These are phyloP conservation scores for Parazoanthus atlanticus DNA, from an alignment of 92 coral and sea anemone genomes.

Conservation along the genomic window DNA sequence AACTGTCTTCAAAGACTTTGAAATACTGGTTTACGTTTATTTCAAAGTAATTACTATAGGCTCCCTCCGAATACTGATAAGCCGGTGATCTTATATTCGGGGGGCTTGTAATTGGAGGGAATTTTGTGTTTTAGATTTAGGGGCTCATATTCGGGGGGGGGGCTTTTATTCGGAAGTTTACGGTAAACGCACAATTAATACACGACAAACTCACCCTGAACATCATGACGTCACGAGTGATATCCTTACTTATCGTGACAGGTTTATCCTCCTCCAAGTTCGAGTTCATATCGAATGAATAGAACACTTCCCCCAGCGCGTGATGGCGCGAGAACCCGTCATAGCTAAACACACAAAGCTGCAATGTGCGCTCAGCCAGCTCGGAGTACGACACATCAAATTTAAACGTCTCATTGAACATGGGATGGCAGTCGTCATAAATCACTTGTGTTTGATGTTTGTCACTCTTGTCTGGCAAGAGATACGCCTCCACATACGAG, in stretches of 20 bases:
- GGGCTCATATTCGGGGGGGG: no score
- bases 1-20: no score
- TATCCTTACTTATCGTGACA: constrained; percentile 56
- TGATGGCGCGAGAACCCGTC: constrained; percentile 90
- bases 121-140: no score
- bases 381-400: constrained; percentile 84
- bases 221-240: constrained; percentile 66
- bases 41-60: no score
- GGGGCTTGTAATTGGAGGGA: no score
- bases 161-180: no score
- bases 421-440: constrained; percentile 76
- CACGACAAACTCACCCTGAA: constrained; percentile 63
- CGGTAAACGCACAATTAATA: neutral
- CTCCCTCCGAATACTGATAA: no score
- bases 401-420: constrained; percentile 76
- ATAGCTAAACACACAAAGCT: constrained; percentile 74
- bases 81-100: no score
- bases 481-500: constrained; percentile 80
- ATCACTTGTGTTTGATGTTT: constrained; percentile 82
- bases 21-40: no score
- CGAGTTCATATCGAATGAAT: constrained; percentile 85
- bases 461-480: constrained; percentile 77
- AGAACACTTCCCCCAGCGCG: constrained; percentile 85
- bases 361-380: constrained; percentile 89
- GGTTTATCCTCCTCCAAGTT: constrained; percentile 58